Evolutionary conservation across 2,797 vertebrate genomes (phyloP), one percentile per base, ranked within the genome.

Genomic region (Astyanax mexicanus): DNA sequence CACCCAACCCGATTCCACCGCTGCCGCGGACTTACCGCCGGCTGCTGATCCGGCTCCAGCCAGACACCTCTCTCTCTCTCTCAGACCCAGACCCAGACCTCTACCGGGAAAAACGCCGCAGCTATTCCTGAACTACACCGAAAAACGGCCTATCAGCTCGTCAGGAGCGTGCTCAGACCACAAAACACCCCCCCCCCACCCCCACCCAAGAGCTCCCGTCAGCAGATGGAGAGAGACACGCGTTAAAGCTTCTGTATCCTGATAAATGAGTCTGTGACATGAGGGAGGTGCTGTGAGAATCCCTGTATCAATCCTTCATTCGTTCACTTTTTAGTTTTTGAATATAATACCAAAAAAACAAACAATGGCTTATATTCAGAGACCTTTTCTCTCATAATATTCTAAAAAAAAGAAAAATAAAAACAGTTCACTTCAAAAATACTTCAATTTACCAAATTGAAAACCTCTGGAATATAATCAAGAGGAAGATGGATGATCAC

Each of bases 1-100:
- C 80, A 72, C 81, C 58, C 67, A 60, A 82, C 64, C 86, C 80
- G 79, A 78, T 75, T 74, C n/a, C 12, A 67, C 21, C 25, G 25
- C 69, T 15, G 45, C 69, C 45, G 11, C 68, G 61, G 45, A 38
- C 49, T 75, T 72, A 72, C 58, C 21, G 60, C 7, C 23, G 52
- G 68, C 73, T 71, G 75, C 76, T 44, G 81, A 83, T 74, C 81
- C 38, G 49, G 38, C 27, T 68, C n/a, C 13, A 66, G 27, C 45
- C 25, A 52, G 45, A 77, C 70, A 75, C 52, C 72, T 77, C 37
- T 25, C 23, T 70, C 25, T 58, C 73, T 69, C 64, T 38, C 47
- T n/a, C 25, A n/a, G n/a, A n/a, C n/a, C n/a, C n/a, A n/a, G n/a
- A n/a, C n/a, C 58, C 23, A 1, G 55, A 2, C 38, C 37, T 70